phyloP scores from a whole-genome alignment of 2,113 vertebrate genomes.

The Gallinago paraguaiae region DNA sequence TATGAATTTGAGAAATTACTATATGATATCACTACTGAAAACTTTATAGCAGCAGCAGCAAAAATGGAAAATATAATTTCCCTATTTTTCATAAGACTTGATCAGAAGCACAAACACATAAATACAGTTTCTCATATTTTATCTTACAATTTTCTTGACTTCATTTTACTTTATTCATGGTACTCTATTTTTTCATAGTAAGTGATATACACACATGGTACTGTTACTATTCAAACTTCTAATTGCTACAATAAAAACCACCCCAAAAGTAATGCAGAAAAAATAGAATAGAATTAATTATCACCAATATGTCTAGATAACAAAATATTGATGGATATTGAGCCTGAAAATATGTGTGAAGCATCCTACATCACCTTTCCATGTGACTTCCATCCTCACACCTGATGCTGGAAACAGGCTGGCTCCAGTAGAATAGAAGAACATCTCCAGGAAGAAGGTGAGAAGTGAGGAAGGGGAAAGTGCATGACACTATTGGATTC shows the following conservation, averaged over 20 bases:
- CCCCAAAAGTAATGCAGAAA: not conserved
- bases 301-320: not conserved
- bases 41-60: not conserved
- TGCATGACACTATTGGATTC: fast-evolving
- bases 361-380: not conserved
- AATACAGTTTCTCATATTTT: not conserved
- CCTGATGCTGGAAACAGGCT: not conserved
- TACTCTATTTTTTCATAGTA: not conserved
- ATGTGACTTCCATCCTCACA: not conserved
- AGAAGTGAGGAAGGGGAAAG: not conserved
- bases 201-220: not conserved
- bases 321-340: not conserved
- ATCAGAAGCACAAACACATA: not conserved
- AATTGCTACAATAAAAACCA: not conserved
- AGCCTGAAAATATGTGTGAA: not conserved
- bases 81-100: not conserved
- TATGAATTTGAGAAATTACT: not conserved
- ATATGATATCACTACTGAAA: not conserved
- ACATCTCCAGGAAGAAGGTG: not conserved
- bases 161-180: not conserved
- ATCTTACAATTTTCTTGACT: not conserved
- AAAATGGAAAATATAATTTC: not conserved
- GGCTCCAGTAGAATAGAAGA: not conserved
- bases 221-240: not conserved
- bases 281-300: not conserved